Evolutionary conservation across 92 coral and sea anemone species (phyloP).

Genomic region (Heliopora coerulea): DNA sequence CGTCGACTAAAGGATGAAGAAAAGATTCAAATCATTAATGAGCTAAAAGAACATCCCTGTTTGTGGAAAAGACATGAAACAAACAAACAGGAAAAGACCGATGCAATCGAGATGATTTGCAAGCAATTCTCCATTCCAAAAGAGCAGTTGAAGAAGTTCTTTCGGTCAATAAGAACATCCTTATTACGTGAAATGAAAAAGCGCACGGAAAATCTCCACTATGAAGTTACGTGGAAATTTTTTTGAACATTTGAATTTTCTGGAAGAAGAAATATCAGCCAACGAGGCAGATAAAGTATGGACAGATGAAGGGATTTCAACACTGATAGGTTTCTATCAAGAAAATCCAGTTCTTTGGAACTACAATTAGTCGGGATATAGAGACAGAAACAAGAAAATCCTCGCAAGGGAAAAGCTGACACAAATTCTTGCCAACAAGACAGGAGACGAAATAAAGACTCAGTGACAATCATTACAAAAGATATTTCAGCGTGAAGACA

Average conservation of each 20-base stretch:
- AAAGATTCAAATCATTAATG: too few species aligned
- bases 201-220: background rate
- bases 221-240: constrained; percentile 23
- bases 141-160: background rate
- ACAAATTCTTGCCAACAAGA: background rate
- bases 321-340: constrained; percentile 16
- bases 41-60: too few species aligned
- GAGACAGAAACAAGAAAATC: background rate
- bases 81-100: background rate
- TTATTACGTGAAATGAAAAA: constrained; percentile 16
- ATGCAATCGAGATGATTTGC: background rate
- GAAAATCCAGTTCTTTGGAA: constrained; percentile 25
- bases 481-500: constrained; percentile 27
- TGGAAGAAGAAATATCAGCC: background rate
- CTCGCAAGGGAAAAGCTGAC: background rate
- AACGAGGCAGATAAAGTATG: constrained; percentile 6
- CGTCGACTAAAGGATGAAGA: background rate
- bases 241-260: background rate
- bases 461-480: constrained; percentile 13
- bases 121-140: background rate
- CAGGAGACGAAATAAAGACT: constrained; percentile 5
- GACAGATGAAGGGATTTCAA: constrained; percentile 21
- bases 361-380: constrained; percentile 13
- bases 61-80: too few species aligned
- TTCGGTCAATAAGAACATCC: constrained; percentile 10